These are phyloP conservation scores for Callaeas wilsoni DNA, from an alignment of 2,113 vertebrate species.

Conservation along the genomic window DNA sequence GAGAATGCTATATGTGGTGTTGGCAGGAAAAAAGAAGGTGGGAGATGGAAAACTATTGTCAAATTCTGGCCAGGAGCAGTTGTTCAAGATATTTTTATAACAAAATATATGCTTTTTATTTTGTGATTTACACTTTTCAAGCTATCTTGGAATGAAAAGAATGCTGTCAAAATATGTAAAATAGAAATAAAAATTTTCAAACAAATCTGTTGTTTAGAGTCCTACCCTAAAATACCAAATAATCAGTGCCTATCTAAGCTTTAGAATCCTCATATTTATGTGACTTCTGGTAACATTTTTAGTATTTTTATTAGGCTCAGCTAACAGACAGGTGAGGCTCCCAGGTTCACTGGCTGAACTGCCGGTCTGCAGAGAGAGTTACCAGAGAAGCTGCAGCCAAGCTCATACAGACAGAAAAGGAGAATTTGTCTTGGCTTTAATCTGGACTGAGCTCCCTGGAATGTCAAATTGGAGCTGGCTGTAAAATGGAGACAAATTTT, in stretches of 20 bases:
- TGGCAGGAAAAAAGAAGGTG: not conserved
- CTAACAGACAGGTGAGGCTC: not conserved
- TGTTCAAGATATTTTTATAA: not conserved
- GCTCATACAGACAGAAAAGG: not conserved
- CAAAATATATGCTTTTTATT: not conserved
- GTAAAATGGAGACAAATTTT: not conserved
- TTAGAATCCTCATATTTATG: not conserved
- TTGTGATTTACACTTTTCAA: not conserved
- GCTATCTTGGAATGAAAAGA: not conserved
- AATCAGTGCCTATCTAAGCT: not conserved
- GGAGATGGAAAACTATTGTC: not conserved
- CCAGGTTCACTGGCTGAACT: not conserved
- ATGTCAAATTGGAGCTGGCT: not conserved
- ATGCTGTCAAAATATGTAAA: not conserved
- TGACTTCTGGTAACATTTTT: not conserved
- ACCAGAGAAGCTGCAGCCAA: not conserved
- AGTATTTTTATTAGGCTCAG: not conserved
- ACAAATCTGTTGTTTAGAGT: not conserved
- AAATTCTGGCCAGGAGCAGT: not conserved
- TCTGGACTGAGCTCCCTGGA: not conserved
- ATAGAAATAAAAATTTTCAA: not conserved
- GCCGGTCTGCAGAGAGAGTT: not conserved
- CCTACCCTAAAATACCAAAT: not conserved
- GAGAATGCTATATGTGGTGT: not conserved
- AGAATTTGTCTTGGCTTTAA: not conserved